Evolutionary conservation across 37 sponge, comb jelly and placozoan species (phyloP).

Genomic region (Diacarnus erythraeanus): DNA sequence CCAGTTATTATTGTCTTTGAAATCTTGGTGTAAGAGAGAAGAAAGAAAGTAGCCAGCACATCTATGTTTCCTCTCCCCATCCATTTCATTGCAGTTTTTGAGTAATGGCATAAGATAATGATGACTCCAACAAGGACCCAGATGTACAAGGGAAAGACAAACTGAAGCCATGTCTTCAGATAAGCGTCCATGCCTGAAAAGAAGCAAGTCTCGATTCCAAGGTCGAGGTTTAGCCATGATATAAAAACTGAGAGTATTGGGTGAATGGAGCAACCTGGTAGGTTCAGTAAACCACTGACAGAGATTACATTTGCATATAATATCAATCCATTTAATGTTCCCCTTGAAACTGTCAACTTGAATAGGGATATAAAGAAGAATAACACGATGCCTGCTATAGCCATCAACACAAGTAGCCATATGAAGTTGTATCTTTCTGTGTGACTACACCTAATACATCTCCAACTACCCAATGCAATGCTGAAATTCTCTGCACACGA

Average conservation of each 20-base stretch:
- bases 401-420: not conserved
- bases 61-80: not conserved
- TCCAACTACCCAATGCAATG: not conserved
- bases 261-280: not conserved
- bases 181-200: slow-evolving; percentile 12
- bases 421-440: not conserved
- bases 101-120: not conserved
- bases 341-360: not conserved
- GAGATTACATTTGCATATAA: slow-evolving; percentile 17
- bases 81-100: not conserved
- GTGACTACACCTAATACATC: not conserved
- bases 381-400: not conserved
- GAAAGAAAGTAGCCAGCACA: slow-evolving; percentile 10
- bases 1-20: not conserved
- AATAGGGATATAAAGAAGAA: not conserved
- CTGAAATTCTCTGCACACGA: not conserved
- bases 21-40: slow-evolving; percentile 8
- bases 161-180: slow-evolving; percentile 36
- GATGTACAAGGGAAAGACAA: slow-evolving; percentile 19
- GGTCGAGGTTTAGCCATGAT: slow-evolving; percentile 34
- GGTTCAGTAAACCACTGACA: not conserved
- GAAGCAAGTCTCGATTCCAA: slow-evolving; percentile 38
- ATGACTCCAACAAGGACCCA: not conserved
- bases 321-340: slow-evolving; percentile 10
- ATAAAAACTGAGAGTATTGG: slow-evolving; percentile 12